Evolutionary conservation across 2,797 vertebrate species (phyloP).

Genomic region (Holocentrus rufus): DNA sequence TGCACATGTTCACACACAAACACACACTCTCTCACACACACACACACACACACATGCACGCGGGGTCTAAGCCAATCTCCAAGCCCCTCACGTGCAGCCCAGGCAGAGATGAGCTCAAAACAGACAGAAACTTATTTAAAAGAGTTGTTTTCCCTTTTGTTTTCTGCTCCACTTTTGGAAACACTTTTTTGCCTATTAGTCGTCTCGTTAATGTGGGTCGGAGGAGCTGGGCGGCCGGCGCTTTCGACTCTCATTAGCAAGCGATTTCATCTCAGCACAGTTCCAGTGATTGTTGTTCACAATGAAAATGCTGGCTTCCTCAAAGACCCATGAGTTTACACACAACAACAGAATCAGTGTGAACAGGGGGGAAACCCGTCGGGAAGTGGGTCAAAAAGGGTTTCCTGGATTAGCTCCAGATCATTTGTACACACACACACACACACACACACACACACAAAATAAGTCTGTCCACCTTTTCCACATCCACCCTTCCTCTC

Average conservation of each 20-base stretch:
- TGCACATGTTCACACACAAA: conserved; percentile 60
- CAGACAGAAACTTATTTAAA: conserved; percentile 54
- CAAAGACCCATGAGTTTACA: conserved; percentile 41
- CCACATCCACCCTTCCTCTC: conserved; percentile 47
- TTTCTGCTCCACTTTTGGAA: conserved; percentile 59
- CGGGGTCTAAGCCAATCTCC: conserved; percentile 47
- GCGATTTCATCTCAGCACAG: conserved; percentile 31
- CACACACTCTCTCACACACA: conserved; percentile 10
- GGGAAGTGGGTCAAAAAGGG: conserved; percentile 73
- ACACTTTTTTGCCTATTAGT: conserved; percentile 24
- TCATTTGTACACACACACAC: conserved; percentile 39
- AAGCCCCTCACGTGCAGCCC: conserved; percentile 54
- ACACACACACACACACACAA: conserved; percentile 6
- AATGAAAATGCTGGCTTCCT: conserved; percentile 56
- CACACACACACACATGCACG: conserved; percentile 36
- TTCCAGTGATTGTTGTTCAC: conserved; percentile 42
- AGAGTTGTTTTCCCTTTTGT: conserved; percentile 51
- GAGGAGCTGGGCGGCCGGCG: background rate
- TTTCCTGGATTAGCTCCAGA: conserved; percentile 72
- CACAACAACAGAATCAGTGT: conserved; percentile 54
- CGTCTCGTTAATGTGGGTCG: conserved; percentile 19
- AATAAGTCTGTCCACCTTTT: conserved; percentile 48
- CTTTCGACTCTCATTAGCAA: conserved; percentile 30
- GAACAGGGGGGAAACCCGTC: conserved; percentile 57
- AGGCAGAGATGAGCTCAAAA: conserved; percentile 73